phyloP scores from a whole-genome alignment of 2,797 vertebrate genomes.

The Cryptoblepharus egeriae region DNA sequence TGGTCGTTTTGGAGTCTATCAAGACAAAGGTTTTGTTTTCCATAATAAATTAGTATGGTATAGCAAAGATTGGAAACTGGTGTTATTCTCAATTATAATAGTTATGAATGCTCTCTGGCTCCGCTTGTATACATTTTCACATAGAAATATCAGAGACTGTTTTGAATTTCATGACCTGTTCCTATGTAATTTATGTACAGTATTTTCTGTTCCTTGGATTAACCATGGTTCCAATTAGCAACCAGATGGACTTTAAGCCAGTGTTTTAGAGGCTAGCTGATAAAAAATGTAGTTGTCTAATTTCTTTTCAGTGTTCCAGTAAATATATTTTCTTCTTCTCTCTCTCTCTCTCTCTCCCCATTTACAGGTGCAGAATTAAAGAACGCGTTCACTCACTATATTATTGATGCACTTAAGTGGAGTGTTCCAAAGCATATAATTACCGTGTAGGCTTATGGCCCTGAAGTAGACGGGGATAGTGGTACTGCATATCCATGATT shows the following conservation, averaged over 20 bases:
- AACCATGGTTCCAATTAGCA: constrained; percentile 64
- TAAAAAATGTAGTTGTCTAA: constrained; percentile 70
- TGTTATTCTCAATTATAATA: background rate
- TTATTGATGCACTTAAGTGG: constrained; percentile 93
- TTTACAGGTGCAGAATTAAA: constrained; percentile 89
- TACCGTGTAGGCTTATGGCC: constrained; percentile 88
- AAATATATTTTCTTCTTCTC: constrained; percentile 61
- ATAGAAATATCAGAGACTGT: background rate
- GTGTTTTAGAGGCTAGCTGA: constrained; percentile 64
- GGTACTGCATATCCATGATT: constrained; percentile 88
- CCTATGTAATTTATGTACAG: too few relatives aligned
- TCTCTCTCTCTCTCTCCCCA: constrained; percentile 46
- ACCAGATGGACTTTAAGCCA: constrained; percentile 46
- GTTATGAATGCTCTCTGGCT: background rate
- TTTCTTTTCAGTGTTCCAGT: constrained; percentile 68
- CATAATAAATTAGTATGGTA: too few relatives aligned
- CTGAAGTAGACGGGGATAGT: constrained; percentile 89
- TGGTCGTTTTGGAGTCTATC: background rate
- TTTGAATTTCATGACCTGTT: too few relatives aligned
- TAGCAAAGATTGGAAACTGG: too few relatives aligned
- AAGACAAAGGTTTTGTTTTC: background rate
- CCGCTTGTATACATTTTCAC: background rate
- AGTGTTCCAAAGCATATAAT: constrained; percentile 92
- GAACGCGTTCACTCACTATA: constrained; percentile 86
- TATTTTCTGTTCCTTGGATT: constrained; percentile 54